Evolutionary conservation across 2,888 invertebrate genomes (phyloP).

Genomic region (Brenthis ino): DNA sequence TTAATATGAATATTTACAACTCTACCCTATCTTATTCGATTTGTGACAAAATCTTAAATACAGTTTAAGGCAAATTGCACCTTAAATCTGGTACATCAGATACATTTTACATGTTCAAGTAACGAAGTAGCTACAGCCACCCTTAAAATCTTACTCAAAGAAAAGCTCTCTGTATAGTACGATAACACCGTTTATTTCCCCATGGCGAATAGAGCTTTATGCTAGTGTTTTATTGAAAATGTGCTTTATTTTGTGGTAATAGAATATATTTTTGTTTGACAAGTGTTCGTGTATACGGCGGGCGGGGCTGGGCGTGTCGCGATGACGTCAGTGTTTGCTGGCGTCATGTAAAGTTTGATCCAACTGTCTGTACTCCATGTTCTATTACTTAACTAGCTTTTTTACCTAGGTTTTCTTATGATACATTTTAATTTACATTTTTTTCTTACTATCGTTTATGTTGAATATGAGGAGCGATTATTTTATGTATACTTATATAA

Average conservation of each 20-base stretch:
- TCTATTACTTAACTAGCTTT: constrained; percentile 11
- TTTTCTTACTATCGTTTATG: not conserved
- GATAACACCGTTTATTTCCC: constrained; percentile 1
- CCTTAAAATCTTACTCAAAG: not conserved
- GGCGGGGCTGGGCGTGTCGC: constrained; percentile 74
- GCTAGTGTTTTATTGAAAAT: not conserved
- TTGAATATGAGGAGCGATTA: not conserved
- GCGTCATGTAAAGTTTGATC: constrained; percentile 31
- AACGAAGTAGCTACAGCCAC: not conserved
- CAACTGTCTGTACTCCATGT: constrained; percentile 14
- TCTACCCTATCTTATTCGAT: too few relatives aligned
- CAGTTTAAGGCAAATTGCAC: too few relatives aligned
- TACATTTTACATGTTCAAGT: not conserved
- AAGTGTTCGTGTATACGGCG: constrained; percentile 51
- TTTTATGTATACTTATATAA: too few relatives aligned
- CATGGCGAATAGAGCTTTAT: constrained; percentile 6
- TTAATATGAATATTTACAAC: too few relatives aligned
- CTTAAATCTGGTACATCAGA: too few relatives aligned
- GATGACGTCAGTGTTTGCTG: constrained; percentile 55
- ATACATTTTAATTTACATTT: too few relatives aligned
- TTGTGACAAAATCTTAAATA: too few relatives aligned
- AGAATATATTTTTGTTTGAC: constrained; percentile 29
- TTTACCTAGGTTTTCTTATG: not conserved
- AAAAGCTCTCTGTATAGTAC: not conserved
- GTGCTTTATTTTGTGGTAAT: not conserved